Base-by-base conservation (phyloP, 2,797 vertebrate species). In the Orestias chungarensis region DNA sequence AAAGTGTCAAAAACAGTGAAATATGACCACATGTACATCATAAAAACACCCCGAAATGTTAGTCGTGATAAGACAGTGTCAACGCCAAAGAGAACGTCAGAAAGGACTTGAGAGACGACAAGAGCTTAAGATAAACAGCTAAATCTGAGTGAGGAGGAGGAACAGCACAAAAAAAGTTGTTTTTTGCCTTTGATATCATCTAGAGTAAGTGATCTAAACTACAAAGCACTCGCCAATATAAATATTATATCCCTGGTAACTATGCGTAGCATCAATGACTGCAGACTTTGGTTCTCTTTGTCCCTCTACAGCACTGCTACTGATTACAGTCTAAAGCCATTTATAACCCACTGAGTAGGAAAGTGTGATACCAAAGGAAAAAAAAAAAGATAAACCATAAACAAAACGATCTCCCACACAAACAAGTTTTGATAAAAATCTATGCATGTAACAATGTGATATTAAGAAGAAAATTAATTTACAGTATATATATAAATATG, bases 241-340 rank as follows among this genome's bases (percentile, higher is more conserved):
- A 71, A 76, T 70, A 73, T 64, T 67, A 75, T 65, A 80, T 57
- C 62, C 54, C 69, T 76, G 65, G 62, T 49, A 73, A 75, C 27
- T 69, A 74, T 66, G 67, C 50, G 76, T 66, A 82, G 80, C 76
- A 71, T 85, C 67, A 57, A 74, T 68, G 68, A 83, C 75, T 78
- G 81, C 78, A 85, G 71, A 91, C 88, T 92, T 91, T 91, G 90
- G 91, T 91, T 89, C 88, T 70, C 76, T 84, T 86, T 82, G 74
- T 82, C 80, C 52, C 70, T 83, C 84, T 86, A 82, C 86, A 91
- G 83, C 88, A 80, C 83, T 92, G 90, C 92, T 93, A 90, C 88
- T 88, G 78, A 76, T 77, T 90, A 93, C 92, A 93, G 92, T 92
- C 90, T 87, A 84, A 90, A 91, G 91, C 88, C 91, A 46, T 90